These are phyloP conservation scores for Charadrius vociferus DNA, from an alignment of 2,113 vertebrate species.

Conservation along the genomic window DNA sequence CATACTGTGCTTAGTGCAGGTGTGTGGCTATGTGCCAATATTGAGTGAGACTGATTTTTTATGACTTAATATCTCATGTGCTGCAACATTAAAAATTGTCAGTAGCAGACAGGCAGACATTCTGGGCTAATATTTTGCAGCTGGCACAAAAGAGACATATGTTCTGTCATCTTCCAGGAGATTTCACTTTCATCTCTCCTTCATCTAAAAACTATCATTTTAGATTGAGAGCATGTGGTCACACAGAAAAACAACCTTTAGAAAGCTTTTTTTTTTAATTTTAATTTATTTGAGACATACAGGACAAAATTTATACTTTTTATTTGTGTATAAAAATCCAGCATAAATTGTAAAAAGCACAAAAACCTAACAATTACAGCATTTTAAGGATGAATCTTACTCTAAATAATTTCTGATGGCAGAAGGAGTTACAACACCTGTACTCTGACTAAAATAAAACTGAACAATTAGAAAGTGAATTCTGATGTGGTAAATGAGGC, in stretches of 20 bases:
- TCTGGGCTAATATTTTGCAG: constrained; percentile 4
- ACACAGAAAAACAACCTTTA: not conserved
- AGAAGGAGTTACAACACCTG: constrained; percentile 26
- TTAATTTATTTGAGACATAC: not conserved
- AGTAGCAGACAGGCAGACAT: not conserved
- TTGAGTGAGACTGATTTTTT: not conserved
- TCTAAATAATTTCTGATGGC: not conserved
- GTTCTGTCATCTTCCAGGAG: not conserved
- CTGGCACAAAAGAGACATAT: not conserved
- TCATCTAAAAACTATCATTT: not conserved
- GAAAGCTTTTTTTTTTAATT: not conserved
- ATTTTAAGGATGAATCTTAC: not conserved
- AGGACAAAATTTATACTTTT: not conserved
- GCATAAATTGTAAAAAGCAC: not conserved
- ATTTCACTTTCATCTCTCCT: constrained; percentile 6
- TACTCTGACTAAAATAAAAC: constrained; percentile 17
- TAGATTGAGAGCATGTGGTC: not conserved
- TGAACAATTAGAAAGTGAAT: constrained; percentile 54
- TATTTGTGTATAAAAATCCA: not conserved
- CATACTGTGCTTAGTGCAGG: not conserved
- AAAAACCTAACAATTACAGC: not conserved
- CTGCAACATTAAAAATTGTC: not conserved
- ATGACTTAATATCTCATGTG: not conserved
- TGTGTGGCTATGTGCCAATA: not conserved
- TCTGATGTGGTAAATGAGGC: constrained; percentile 59